Evolutionary conservation across 2,797 vertebrate genomes (phyloP), one percentile per base, ranked within the genome.

Genomic region (Cyprinodon diabolis): DNA sequence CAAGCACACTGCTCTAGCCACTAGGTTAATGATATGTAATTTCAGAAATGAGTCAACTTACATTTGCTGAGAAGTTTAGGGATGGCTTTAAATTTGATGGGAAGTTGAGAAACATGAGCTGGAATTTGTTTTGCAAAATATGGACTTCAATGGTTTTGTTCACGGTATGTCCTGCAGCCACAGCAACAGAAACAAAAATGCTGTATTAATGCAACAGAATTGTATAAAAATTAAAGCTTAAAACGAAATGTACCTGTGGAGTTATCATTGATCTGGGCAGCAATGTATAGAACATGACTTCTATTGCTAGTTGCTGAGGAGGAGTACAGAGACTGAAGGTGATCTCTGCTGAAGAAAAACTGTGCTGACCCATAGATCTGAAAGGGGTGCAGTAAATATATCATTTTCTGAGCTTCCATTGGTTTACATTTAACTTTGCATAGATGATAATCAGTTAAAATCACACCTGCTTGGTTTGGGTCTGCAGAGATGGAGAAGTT

Each of bases 301-400:
- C 55, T 52, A 17, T 66, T 67, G 72, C 45, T 66, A 0, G 14
- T 6, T 55, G 37, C 74, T 25, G 81, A 58, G 7, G 74, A 72
- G 0, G 75, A 30, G 0, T 23, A 49, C 0, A 89, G 68, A 21
- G 49, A 3, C 47, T 68, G 60, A 52, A 92, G 83, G 3, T 81
- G 54, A 66, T 84, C 76, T 52, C 78, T 84, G 69, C 85, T 81
- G 79, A 94, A 90, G 76, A 78, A 69, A 70, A 94, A 93, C 63
- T 71, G 84, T 0, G 87, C 67, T 6, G 92, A 93, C 0, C 91
- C 91, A 10, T 89, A 79, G 51, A 93, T 87, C 93, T 94, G 74
- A 73, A 47, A 65, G 69, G 58, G 47, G 48, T 62, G 6, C 48
- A 47, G 3, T 40, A 1, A 56, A 45, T 0, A 19, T n/a, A 7